Evolutionary conservation across 2,888 invertebrate genomes (phyloP).

Genomic region (Parnassius orleans): DNA sequence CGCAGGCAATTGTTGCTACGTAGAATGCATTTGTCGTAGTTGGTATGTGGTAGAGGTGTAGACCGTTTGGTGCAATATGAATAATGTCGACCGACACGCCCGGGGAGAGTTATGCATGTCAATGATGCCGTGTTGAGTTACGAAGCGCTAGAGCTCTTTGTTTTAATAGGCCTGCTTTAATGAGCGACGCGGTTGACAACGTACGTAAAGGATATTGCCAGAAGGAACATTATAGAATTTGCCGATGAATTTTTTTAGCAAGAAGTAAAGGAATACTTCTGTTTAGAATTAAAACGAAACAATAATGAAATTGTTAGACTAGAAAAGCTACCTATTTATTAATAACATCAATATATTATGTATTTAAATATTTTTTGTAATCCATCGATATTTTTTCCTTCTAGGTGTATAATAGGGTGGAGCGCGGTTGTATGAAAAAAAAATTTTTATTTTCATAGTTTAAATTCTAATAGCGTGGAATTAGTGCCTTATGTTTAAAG

Average conservation of each 20-base stretch:
- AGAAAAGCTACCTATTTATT: no score
- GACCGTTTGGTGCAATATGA: slow-evolving; percentile 46
- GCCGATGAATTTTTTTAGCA: slow-evolving; percentile 1
- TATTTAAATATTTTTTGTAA: no score
- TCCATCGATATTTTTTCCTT: no score
- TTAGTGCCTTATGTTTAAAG: no score
- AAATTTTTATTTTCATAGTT: no score
- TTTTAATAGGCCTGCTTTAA: slow-evolving; percentile 28
- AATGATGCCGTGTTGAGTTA: slow-evolving; percentile 39
- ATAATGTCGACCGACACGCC: slow-evolving; percentile 51
- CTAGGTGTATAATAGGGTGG: no score
- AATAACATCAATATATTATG: no score
- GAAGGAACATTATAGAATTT: slow-evolving; percentile 20
- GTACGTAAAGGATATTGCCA: slow-evolving; percentile 18
- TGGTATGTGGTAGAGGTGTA: slow-evolving; percentile 53
- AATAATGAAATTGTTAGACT: no score
- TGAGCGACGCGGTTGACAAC: slow-evolving; percentile 22
- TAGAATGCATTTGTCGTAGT: slow-evolving; percentile 46
- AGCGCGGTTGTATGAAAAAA: no score
- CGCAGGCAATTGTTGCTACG: slow-evolving; percentile 30
- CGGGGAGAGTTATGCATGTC: slow-evolving; percentile 57
- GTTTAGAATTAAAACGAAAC: neutral
- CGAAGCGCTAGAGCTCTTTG: slow-evolving; percentile 31
- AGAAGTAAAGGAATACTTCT: neutral
- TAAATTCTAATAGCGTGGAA: no score